Base-by-base conservation (phyloP, 2,113 vertebrate species). In the Oreotrochilus melanogaster region DNA sequence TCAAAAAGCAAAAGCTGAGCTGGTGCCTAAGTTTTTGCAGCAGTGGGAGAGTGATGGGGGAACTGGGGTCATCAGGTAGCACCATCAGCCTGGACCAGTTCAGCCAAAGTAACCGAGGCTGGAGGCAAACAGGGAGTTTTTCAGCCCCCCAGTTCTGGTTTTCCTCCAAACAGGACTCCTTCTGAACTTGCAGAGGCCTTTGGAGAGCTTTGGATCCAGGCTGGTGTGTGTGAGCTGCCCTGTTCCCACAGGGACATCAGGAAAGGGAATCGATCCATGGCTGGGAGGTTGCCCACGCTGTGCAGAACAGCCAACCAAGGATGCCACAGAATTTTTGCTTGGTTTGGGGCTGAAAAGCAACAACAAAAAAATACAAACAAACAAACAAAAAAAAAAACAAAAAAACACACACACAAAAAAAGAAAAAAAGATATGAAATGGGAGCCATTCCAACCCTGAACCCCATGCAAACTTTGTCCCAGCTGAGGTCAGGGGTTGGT, bases 151-250 rank as follows among this genome's bases (percentile, higher is more conserved):
- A 3, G 2, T 50, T 70, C 56, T 78, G 81, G 18, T 37, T 82
- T 88, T 35, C 48, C 64, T 88, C 91, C 53, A 57, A 90, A 57
- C 6, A 16, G 53, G 25, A 45, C 50, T 71, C 62, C 43, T 30
- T 61, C 17, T 67, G 57, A 72, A 37, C 65, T 60, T 83, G 43
- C 4, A 0, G 70, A 78, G 82, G 27, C 45, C 56, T 70, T 89
- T 39, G 64, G 64, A 92, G 78, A 69, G 39, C 53, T 78, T 83
- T 42, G 47, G 61, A 50, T 73, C 35, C 35, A 9, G 4, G 57
- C 7, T 2, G 37, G 56, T 6, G 31, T 11, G 31, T 66, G 18
- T 50, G 66, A 28, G 15, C 17, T 13, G 18, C 18, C 13, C 0
- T 18, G 10, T 69, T 88, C 83, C 75, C 39, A 0, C 4, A 35